Evolutionary conservation across 2,113 vertebrate genomes (phyloP).

Genomic region (Penelope pileata): DNA sequence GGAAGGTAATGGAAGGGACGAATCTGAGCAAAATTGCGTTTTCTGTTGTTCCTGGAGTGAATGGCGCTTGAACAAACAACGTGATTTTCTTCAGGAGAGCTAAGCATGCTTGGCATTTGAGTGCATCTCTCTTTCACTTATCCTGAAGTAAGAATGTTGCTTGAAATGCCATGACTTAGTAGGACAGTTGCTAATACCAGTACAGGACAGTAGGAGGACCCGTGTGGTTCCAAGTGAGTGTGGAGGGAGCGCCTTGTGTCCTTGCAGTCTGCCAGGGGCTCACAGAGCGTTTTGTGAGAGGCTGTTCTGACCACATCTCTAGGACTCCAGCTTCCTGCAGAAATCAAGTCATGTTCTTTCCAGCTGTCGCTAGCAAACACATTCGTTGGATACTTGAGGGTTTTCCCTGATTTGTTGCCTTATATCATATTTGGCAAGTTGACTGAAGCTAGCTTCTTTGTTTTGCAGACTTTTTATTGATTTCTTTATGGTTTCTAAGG

Average conservation of each 20-base stretch:
- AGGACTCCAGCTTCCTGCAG: not conserved
- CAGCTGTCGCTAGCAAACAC: not conserved
- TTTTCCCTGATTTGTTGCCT: not conserved
- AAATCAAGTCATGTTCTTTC: not conserved
- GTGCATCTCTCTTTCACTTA: not conserved
- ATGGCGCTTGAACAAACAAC: not conserved
- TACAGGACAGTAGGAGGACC: not conserved
- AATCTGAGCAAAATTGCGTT: not conserved
- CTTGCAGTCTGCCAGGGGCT: not conserved
- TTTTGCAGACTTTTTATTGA: not conserved
- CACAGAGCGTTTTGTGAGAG: not conserved
- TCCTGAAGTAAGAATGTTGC: not conserved
- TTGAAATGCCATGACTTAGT: not conserved
- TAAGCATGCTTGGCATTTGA: not conserved
- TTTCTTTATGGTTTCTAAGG: not conserved
- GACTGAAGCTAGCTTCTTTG: not conserved
- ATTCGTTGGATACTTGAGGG: not conserved
- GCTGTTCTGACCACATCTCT: not conserved
- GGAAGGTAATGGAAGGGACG: not conserved
- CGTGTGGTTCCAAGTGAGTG: not conserved
- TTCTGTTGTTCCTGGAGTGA: not conserved
- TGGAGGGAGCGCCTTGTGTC: accelerated
- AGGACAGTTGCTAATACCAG: not conserved
- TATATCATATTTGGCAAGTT: not conserved
- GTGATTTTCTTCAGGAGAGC: not conserved